Base-by-base conservation (phyloP, 2,797 vertebrate species). In the Cryptoblepharus egeriae region DNA sequence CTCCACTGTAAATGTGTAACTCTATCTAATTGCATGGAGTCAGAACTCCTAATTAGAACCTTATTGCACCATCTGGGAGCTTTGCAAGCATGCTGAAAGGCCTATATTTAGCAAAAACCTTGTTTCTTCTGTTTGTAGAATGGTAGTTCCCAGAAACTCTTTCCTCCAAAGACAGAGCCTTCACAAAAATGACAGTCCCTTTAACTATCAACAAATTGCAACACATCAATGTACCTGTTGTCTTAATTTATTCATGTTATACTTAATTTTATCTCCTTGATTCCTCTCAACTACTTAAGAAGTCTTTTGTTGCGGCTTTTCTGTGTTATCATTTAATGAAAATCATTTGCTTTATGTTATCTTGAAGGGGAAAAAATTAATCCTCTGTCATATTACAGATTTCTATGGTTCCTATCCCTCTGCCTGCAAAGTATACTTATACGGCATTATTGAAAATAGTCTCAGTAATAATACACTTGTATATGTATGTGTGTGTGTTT, bases 1-100 rank as follows among this genome's bases (percentile, higher is more conserved):
- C 28, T 69, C 42, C 74, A 58, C 73, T 83, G 82, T 90, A 87
- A 84, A 81, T 87, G 92, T 87, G 77, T 81, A 90, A 83, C 69
- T 87, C 75, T 85, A 87, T 89, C 83, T 80, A 90, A 85, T 76
- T 89, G 75, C 72, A 88, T 88, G 75, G 68, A 90, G 92, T 65
- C 65, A 92, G 87, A 92, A 88, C 76, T 92, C 81, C 82, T 81
- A 93, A 90, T 94, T 91, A 93, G 88, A 92, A 87, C 83, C 79
- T 92, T 83, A 60, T 86, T 89, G 75, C 86, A 81, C 87, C 92
- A 93, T 90, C 93, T 92, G 81, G 85, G 88, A 80, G 24, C 88
- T 93, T 88, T 85, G 83, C 84, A 90, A 91, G 87, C 63, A 86
- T 87, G 79, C 39, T 88, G 82, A 91, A 93, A 85, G 78, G 78